Conservation (phyloP, 2,797 vertebrate genomes). For the Capromys pilorides region DNA sequence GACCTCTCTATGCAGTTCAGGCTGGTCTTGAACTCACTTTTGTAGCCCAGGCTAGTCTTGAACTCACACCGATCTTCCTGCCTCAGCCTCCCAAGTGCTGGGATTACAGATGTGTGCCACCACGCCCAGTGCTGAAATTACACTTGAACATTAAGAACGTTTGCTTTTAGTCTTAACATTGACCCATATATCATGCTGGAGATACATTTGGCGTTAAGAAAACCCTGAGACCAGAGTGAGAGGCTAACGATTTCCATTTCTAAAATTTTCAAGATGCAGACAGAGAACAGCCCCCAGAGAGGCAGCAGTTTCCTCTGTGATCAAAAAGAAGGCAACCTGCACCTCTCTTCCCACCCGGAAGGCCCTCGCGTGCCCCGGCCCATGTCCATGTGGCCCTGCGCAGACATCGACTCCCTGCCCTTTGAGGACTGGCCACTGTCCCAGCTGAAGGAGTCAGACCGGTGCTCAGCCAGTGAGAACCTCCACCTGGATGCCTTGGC, state of each 20-base stretch:
- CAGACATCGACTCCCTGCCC: slow-evolving; percentile 88
- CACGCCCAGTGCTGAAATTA: neutral
- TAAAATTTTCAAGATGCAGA: slow-evolving; percentile 89
- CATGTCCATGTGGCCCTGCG: slow-evolving; percentile 87
- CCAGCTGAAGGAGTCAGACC: slow-evolving; percentile 89
- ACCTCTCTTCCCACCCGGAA: slow-evolving; percentile 86
- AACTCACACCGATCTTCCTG: too few species aligned
- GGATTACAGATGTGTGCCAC: too few species aligned
- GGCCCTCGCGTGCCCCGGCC: slow-evolving; percentile 83
- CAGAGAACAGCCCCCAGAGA: slow-evolving; percentile 86
- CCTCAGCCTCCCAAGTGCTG: too few species aligned
- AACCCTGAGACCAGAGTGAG: neutral
- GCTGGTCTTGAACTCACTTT: too few species aligned
- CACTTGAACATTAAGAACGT: slow-evolving; percentile 18
- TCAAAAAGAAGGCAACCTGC: slow-evolving; percentile 83
- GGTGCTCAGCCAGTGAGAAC: slow-evolving; percentile 90
- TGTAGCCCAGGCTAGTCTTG: too few species aligned
- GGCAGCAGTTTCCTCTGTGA: slow-evolving; percentile 83
- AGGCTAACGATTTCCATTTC: slow-evolving; percentile 62
- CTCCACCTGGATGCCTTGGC: slow-evolving; percentile 94
- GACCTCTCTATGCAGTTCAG: too few species aligned
- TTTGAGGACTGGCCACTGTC: slow-evolving; percentile 88
- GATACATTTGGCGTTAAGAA: neutral
- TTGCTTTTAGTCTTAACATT: neutral
- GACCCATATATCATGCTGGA: neutral